Base-by-base conservation (phyloP, 2,797 vertebrate genomes). In the Diglossa cyanea region DNA sequence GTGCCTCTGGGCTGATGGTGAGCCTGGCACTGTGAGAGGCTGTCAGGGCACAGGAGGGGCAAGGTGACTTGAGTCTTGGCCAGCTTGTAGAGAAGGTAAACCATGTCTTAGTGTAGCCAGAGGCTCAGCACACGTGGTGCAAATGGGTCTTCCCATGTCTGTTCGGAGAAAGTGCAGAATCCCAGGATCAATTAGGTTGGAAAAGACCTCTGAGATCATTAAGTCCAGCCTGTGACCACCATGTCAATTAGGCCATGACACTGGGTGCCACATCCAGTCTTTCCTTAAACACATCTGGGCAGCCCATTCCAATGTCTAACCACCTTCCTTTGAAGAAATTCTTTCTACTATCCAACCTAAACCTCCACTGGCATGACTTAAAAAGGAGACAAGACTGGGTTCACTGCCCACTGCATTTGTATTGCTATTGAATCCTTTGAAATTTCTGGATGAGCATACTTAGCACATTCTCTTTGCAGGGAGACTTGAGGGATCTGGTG, bases 41-140 rank as follows among this genome's bases (percentile, higher is more conserved):
- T 78, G 15, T 47, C 57, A 57, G 53, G 42, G 35, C 76, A 65
- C 20, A 68, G 47, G 54, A 91, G 11, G 8, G 33, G 28, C 28
- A 48, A 60, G 33, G 12, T 76, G 44, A 55, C 33, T 39, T 39
- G 19, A 45, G 42, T 48, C 35, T 26, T 73, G 83, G 21, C 33
- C 9, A 0, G n/a, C 47, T 23, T 55, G 25, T 33, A 85, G n/a
- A 85, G n/a, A 57, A 70, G 8, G 16, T 60, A 37, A 37, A n/a
- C 11, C 1, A 3, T 21, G 9, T 37, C 40, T 31, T 37, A 31
- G 19, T 5, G 40, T 51, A 60, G 70, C 37, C 66, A 26, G 17
- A 61, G 60, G 31, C 51, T 57, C 2, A 0, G 77, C 44, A 35
- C 40, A 33, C 0, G 0, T 28, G 37, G 21, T 74, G 19, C 7